Evolutionary conservation across 2,113 vertebrate species (phyloP).

Genomic region (Clinocottus analis): DNA sequence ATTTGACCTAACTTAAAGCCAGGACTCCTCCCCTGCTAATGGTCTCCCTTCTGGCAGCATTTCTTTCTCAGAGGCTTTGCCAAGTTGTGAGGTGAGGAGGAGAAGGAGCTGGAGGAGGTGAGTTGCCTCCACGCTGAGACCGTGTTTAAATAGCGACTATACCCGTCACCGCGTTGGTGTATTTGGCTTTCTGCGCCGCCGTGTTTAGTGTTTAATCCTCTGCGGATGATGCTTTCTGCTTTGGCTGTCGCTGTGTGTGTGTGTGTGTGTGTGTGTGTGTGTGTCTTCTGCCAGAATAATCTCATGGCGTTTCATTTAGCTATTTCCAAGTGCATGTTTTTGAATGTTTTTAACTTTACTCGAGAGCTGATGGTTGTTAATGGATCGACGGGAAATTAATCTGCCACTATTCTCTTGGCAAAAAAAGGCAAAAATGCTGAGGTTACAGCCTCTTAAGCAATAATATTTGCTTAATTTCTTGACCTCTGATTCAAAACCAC

Average conservation of each 20-base stretch:
- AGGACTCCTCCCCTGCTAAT: conserved; percentile 30
- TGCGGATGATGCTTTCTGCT: conserved; percentile 3
- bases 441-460: not conserved
- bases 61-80: conserved; percentile 43
- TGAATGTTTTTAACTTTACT: conserved; percentile 11
- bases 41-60: conserved; percentile 14
- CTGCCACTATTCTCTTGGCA: not conserved
- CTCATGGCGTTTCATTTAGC: not conserved
- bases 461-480: not conserved
- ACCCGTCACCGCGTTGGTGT: not conserved
- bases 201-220: conserved; percentile 22
- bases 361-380: not conserved
- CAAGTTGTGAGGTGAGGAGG: conserved; percentile 66
- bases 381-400: not conserved
- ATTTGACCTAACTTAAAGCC: conserved; percentile 50
- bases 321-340: not conserved
- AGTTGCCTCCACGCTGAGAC: conserved; percentile 30
- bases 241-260: not conserved
- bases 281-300: conserved; percentile 1
- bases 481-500: not conserved
- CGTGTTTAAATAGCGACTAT: conserved; percentile 30
- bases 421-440: not conserved
- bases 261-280: not conserved
- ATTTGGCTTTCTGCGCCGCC: not conserved
- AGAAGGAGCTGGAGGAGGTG: conserved; percentile 54